A percentile compares a stretch with the other conserved stretches of the same genome.
These are phyloP conservation scores for Octomys mimax DNA, from an alignment of 2,797 vertebrate species.

Conservation along the genomic window DNA sequence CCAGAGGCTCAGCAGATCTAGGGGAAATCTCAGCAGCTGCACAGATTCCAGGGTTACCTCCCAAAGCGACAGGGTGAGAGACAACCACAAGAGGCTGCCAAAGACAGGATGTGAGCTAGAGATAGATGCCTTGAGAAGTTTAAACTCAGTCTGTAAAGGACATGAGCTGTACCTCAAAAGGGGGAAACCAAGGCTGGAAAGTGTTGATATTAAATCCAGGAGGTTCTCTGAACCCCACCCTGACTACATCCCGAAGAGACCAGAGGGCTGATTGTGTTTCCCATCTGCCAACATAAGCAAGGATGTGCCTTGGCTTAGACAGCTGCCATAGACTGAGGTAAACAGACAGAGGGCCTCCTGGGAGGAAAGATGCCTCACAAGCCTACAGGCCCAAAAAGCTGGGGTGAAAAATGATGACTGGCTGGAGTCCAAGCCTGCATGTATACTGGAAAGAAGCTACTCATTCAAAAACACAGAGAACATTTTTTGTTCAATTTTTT, in stretches of 20 bases:
- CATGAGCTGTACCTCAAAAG: background rate
- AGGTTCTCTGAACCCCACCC: background rate
- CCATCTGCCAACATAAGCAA: background rate
- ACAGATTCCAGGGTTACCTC: background rate
- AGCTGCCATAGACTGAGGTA: background rate
- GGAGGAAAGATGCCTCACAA: background rate
- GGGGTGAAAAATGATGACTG: background rate
- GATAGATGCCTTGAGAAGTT: background rate
- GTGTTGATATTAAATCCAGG: background rate
- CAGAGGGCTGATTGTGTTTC: background rate
- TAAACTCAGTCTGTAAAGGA: background rate
- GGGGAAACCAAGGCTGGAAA: background rate
- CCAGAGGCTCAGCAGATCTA: background rate
- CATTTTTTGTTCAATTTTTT: background rate
- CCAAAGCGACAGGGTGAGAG: background rate
- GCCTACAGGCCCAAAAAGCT: background rate
- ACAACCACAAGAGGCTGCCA: background rate
- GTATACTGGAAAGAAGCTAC: no score
- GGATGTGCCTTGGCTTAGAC: background rate
- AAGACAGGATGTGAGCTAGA: background rate
- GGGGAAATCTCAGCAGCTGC: background rate
- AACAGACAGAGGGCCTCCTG: background rate
- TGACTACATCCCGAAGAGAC: background rate
- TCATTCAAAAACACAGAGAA: background rate
- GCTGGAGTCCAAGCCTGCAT: background rate